Base-by-base conservation (phyloP, 64 coral and sea anemone species). In the Dendronephthya gigantea region DNA sequence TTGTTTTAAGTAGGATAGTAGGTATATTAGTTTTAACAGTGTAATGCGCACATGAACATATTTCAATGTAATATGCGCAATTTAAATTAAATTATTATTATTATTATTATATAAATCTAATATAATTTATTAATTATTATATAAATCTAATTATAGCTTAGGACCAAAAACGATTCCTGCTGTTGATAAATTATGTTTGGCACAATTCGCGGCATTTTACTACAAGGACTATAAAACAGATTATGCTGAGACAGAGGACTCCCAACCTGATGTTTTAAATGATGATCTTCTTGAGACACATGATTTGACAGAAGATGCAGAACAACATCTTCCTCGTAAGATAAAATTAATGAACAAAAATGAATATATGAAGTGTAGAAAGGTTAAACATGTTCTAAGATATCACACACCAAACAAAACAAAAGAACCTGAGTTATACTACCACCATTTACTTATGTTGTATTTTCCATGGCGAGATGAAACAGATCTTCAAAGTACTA, bases 221-320 rank as follows among this genome's bases (percentile, higher is more conserved):
- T 66, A 66, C 22, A 66, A 66, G 29, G 58, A 66, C 38, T 86
- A 86, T 28, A 86, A 56, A 86, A 86, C 22, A 62, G 84, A 68
- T 5, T n/a, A 58, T n/a, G 12, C 19, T 90, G 83, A 90, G 85
- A 90, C 89, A 48, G 28, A 15, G 23, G 84, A 90, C 86, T 66
- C 84, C 35, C 89, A 90, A 25, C 89, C 89, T 35, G 50, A 90
- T 55, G 83, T 90, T 35, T 74, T 90, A 11, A 83, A 47, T 66
- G 89, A 90, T 86, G 51, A 90, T 8, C 68, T 86, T 0, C 85
- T 86, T 90, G 48, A 28, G 45, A 59, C 33, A 86, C 85, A 72
- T 83, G 83, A 84, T 25, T 87, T 84, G 49, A 39, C 41, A 84
- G 88, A 88, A 41, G 82, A 92, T 50, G 72, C 90, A 76, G 86